Evolutionary conservation across 2,797 vertebrate species (phyloP).

Genomic region (Hozukius guyotensis): DNA sequence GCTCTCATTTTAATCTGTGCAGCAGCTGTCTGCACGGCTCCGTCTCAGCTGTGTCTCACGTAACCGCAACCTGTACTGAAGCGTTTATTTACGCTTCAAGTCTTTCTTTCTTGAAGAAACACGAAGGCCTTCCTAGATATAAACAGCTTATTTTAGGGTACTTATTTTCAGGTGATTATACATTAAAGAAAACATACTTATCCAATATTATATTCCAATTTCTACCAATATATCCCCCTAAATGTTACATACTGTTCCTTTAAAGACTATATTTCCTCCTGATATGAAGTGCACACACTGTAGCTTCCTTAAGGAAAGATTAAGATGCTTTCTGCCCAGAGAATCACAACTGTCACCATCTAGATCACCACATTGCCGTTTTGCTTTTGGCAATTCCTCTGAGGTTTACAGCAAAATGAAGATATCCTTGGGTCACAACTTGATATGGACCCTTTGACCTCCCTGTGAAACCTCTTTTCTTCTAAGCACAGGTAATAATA

Average conservation of each 20-base stretch:
- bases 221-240: too few relatives aligned
- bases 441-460: conserved; percentile 4
- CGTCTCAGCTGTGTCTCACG: too few relatives aligned
- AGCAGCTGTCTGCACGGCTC: too few relatives aligned
- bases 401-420: background rate
- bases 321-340: background rate
- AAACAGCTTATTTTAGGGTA: too few relatives aligned
- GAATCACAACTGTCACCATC: background rate
- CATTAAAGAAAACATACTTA: background rate
- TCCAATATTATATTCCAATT: background rate
- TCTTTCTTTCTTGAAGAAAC: too few relatives aligned
- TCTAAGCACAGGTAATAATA: conserved; percentile 2
- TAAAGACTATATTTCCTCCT: background rate
- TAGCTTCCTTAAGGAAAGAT: background rate
- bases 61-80: too few relatives aligned
- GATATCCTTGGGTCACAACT: background rate
- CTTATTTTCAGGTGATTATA: background rate
- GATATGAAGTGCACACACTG: background rate
- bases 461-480: conserved; percentile 12
- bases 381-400: conserved; percentile 18
- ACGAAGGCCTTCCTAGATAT: too few relatives aligned
- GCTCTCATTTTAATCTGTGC: too few relatives aligned
- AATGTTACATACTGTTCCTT: background rate
- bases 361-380: background rate
- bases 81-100: too few relatives aligned